Base-by-base conservation (phyloP, 2,797 vertebrate species). In the Miichthys miiuy region DNA sequence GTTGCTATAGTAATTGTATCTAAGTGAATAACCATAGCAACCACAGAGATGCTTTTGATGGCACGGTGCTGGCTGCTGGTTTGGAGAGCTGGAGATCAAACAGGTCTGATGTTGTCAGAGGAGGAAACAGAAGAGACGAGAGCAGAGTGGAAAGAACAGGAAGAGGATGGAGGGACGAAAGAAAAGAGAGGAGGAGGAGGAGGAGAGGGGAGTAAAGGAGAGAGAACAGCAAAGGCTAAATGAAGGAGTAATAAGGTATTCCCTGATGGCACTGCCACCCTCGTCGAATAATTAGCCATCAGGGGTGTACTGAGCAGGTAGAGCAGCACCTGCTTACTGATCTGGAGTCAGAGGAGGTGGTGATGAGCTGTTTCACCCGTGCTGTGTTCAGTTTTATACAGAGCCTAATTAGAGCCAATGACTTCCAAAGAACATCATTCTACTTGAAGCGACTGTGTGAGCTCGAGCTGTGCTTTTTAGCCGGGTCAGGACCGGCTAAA, bases 1-100 rank as follows among this genome's bases (percentile, higher is more conserved):
- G 96, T 97, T 97, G 94, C 96, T 92, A 96, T 96, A 92, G 96
- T 5, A 58, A 97, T 95, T 75, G 72, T 55, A 60, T 92, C 90
- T 85, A 89, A 91, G 92, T 51, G 12, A 85, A 93, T 93, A 94
- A 92, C 95, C 96, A 95, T 96, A 94, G 96, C 95, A 96, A 96
- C 94, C 56, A 14, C 2, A 55, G 70, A 61, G 70, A 88, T 84
- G 92, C 87, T 89, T 82, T 80, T 83, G 90, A 85, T 82, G 89
- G 75, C 88, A 77, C 56, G 52, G 52, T 58, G 63, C 77, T 80
- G 72, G 81, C 72, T 85, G 77, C 85, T 54, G 78, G 65, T 57
- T 86, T 87, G 88, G 75, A 67, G 62, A 4, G 79, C 77, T 63
- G 71, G 72, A 78, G 82, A 85, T 91, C 86, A 95, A 91, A 94